Percentiles rank a stretch among this genome's conserved stretches.
Conservation (phyloP, 2,888 invertebrate species). For the Spilarctia lutea region DNA sequence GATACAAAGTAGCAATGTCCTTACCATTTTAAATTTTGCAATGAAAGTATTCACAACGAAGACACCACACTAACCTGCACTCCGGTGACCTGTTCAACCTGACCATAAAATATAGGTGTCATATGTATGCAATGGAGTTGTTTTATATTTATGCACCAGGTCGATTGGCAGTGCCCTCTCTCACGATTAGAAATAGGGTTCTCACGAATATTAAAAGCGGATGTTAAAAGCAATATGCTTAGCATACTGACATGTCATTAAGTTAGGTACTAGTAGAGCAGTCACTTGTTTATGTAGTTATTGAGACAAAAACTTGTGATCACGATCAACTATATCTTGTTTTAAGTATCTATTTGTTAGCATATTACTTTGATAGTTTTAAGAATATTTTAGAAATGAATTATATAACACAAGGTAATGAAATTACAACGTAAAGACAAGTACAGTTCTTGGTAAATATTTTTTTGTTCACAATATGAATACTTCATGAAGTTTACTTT, state of each 20-base stretch:
- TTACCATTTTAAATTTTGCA: constrained; percentile 37
- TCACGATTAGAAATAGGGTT: constrained; percentile 52
- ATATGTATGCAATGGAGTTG: constrained; percentile 52
- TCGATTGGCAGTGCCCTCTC: constrained; percentile 56
- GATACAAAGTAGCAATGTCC: constrained; percentile 22
- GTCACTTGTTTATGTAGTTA: background rate
- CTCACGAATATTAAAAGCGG: constrained; percentile 31
- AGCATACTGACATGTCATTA: constrained; percentile 11
- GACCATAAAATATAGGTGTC: constrained; percentile 51
- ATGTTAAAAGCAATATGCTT: constrained; percentile 10
- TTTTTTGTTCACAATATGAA: background rate
- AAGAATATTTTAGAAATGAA: background rate
- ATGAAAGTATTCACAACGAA: constrained; percentile 24
- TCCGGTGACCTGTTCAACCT: constrained; percentile 46
- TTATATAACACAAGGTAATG: background rate
- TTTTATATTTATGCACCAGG: constrained; percentile 56
- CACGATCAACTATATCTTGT: background rate
- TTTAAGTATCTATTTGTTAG: background rate
- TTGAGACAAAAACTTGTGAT: background rate
- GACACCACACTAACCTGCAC: constrained; percentile 32
- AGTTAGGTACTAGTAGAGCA: constrained; percentile 1
- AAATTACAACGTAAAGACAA: background rate
- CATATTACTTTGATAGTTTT: background rate
- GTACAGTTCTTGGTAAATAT: background rate
- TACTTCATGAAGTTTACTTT: too few relatives aligned